Conservation (phyloP, 2,888 invertebrate species). For the Micoletzkya japonica region DNA sequence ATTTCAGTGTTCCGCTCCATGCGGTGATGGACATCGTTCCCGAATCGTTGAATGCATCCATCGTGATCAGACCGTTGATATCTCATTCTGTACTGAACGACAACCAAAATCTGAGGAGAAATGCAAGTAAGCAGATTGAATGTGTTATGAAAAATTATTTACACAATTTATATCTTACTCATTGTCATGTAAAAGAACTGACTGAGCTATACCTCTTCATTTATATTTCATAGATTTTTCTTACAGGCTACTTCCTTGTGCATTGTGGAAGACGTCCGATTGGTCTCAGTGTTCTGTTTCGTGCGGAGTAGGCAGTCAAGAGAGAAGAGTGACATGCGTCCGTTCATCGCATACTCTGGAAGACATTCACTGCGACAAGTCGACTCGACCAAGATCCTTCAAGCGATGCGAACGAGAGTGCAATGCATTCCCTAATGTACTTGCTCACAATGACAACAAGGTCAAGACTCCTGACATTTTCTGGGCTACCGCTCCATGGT, state of each 20-base stretch:
- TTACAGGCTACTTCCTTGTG: slow-evolving; percentile 53
- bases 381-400: slow-evolving; percentile 35
- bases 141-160: background rate
- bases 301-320: slow-evolving; percentile 45
- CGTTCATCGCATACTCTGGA: slow-evolving; percentile 30
- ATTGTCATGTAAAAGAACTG: background rate
- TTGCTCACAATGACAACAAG: background rate
- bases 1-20: slow-evolving; percentile 60
- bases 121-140: slow-evolving; percentile 32
- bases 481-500: slow-evolving; percentile 60
- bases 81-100: slow-evolving; percentile 52
- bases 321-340: slow-evolving; percentile 30
- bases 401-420: slow-evolving; percentile 46
- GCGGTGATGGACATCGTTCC: slow-evolving; percentile 57
- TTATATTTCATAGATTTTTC: background rate
- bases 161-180: background rate
- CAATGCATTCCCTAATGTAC: background rate
- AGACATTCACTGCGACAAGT: slow-evolving; percentile 40
- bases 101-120: slow-evolving; percentile 42
- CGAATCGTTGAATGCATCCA: slow-evolving; percentile 57
- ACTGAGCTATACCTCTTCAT: background rate
- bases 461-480: slow-evolving; percentile 28
- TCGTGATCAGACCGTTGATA: slow-evolving; percentile 59
- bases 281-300: slow-evolving; percentile 57
- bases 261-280: slow-evolving; percentile 48